Evolutionary conservation across 2,797 vertebrate species (phyloP), one percentile per base, ranked within the genome.

Genomic region (Alfaro cultratus): DNA sequence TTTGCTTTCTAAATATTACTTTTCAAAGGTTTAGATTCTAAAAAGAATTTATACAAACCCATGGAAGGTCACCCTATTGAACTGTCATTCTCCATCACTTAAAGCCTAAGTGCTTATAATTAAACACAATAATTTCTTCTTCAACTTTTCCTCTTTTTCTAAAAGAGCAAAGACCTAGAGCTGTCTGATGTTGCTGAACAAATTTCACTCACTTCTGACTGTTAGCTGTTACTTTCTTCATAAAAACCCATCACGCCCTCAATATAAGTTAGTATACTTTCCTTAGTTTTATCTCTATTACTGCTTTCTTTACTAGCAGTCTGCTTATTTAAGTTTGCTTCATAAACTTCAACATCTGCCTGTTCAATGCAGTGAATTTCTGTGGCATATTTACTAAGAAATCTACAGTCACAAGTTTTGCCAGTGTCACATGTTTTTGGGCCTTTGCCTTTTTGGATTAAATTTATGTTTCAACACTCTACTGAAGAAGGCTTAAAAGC

Each of bases 11-110:
- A 47, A 57, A 83, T 31, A 62, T 70, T 55, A 46, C 39, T 77
- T 45, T 62, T 36, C 12, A 21, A 70, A 70, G 23, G 81, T 31
- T 55, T 78, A 49, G 15, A 77, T 82, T 75, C 45, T 70, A 31
- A 9, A 70, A 76, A 86, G 23, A 39, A 34, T 13, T 34, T 0
- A 80, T 73, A n/a, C 16, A 45, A 57, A 67, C 46, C 76, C 72
- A 46, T 39, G 75, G n/a, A 70, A 80, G 47, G 67, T 62, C 71
- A 49, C 72, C 70, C 64, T 75, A 13, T 49, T 77, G 79, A 77
- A 57, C 73, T 64, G 74, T 79, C 67, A 41, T 34, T 87, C 79
- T 67, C 45, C 64, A 23, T 82, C 76, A 81, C 55, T 60, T 78
- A 64, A 83, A 46, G 34, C 73, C 55, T 46, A 85, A 77, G 51